These are phyloP conservation scores for Platysternon megacephalum DNA, from an alignment of 2,113 vertebrate genomes.

Conservation along the genomic window DNA sequence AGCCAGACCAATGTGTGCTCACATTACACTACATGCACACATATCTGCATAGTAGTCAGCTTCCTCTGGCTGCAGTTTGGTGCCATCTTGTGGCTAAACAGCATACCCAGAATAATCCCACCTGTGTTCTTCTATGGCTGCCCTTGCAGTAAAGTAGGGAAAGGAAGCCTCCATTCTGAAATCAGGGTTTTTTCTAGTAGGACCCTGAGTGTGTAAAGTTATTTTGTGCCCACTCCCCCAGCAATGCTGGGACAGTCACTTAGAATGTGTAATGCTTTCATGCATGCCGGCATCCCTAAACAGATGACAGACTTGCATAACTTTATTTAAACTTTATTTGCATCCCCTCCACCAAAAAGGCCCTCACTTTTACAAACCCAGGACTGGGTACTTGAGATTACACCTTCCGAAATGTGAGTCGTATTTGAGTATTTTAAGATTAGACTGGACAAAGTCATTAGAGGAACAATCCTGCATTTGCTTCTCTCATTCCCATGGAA, in stretches of 20 bases:
- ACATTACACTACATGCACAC: rapidly evolving
- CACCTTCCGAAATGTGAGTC: background rate
- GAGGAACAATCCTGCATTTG: background rate
- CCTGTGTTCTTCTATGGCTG: rapidly evolving
- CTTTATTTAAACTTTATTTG: background rate
- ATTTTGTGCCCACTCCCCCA: too few relatives aligned
- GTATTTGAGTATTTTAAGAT: background rate
- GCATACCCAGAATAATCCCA: background rate
- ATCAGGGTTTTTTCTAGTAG: too few relatives aligned
- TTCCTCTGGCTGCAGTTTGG: slow-evolving; percentile 6
- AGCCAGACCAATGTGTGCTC: background rate
- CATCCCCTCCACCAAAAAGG: background rate
- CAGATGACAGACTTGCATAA: background rate
- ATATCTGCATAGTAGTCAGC: background rate
- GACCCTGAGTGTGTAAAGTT: too few relatives aligned
- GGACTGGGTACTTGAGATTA: background rate
- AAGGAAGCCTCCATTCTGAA: rapidly evolving
- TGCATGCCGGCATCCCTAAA: too few relatives aligned
- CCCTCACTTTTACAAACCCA: background rate
- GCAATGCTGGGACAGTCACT: too few relatives aligned
- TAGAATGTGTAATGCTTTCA: too few relatives aligned
- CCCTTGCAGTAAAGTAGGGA: rapidly evolving
- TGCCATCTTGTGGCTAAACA: slow-evolving; percentile 49
- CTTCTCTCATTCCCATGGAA: background rate
- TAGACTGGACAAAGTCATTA: too few relatives aligned